These are phyloP conservation scores for Ascaphus truei DNA, from an alignment of 2,113 vertebrate species.

Conservation along the genomic window DNA sequence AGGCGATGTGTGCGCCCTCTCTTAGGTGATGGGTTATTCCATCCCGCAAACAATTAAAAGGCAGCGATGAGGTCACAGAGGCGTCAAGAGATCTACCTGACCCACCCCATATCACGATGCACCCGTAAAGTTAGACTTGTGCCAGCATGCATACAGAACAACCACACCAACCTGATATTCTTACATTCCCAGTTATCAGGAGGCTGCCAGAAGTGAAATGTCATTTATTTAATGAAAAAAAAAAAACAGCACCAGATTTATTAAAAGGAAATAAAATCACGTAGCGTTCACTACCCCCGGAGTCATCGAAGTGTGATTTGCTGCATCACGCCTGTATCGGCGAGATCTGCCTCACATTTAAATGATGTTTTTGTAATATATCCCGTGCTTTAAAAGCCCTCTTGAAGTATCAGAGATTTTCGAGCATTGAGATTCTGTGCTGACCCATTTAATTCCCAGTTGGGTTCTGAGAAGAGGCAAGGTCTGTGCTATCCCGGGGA, in stretches of 20 bases:
- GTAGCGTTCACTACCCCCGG: no score
- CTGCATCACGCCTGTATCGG: no score
- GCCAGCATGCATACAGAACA: neutral
- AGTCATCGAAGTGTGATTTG: no score
- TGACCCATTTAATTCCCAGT: no score
- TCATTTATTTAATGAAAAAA: neutral
- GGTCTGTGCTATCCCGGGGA: no score
- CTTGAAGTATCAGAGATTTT: no score
- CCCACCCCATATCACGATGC: neutral
- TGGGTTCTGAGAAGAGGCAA: no score
- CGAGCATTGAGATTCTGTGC: no score
- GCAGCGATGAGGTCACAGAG: neutral
- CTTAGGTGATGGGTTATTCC: neutral
- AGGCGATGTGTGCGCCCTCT: neutral
- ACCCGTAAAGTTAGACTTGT: neutral
- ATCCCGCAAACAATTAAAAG: neutral
- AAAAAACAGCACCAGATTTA: no score
- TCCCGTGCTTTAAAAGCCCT: no score
- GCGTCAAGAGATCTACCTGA: neutral
- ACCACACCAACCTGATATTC: neutral
- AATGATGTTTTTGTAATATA: no score
- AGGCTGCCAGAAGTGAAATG: neutral
- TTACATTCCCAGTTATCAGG: neutral
- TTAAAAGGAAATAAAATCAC: neutral
- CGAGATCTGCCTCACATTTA: no score